A percentile compares a stretch with the other conserved stretches of the same genome.
phyloP scores from a whole-genome alignment of 1,140 invertebrate species.

The Ceratitis capitata region DNA sequence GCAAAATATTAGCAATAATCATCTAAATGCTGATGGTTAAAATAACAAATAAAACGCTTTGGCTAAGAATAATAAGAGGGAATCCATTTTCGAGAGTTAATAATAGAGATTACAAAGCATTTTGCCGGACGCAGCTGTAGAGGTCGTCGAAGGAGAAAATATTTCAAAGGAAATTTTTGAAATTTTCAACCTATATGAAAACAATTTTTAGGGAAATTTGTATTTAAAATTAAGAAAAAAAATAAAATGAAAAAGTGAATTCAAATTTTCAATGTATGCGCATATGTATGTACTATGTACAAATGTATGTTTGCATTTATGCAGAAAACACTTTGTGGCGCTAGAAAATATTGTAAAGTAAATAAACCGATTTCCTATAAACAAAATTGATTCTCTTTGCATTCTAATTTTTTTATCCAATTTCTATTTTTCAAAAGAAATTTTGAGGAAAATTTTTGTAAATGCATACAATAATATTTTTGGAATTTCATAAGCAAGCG shows the following conservation, averaged over 20 bases:
- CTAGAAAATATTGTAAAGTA: not conserved
- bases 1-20: not conserved
- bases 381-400: not conserved
- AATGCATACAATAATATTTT: too few relatives aligned
- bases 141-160: not conserved
- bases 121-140: not conserved
- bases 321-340: not conserved
- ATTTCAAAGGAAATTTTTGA: not conserved
- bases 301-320: too few relatives aligned
- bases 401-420: too few relatives aligned
- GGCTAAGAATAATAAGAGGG: not conserved
- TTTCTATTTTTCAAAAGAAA: too few relatives aligned
- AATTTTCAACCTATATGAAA: not conserved
- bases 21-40: slow-evolving; percentile 6
- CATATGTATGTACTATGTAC: too few relatives aligned
- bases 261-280: too few relatives aligned
- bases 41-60: slow-evolving; percentile 5
- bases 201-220: too few relatives aligned
- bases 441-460: too few relatives aligned
- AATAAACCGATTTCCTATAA: not conserved
- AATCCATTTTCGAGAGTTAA: not conserved
- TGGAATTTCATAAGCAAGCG: too few relatives aligned
- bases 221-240: not conserved
- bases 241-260: not conserved
- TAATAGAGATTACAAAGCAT: not conserved